Base-by-base conservation (phyloP, 2,113 vertebrate genomes). In the Notarius lentiginosus region DNA sequence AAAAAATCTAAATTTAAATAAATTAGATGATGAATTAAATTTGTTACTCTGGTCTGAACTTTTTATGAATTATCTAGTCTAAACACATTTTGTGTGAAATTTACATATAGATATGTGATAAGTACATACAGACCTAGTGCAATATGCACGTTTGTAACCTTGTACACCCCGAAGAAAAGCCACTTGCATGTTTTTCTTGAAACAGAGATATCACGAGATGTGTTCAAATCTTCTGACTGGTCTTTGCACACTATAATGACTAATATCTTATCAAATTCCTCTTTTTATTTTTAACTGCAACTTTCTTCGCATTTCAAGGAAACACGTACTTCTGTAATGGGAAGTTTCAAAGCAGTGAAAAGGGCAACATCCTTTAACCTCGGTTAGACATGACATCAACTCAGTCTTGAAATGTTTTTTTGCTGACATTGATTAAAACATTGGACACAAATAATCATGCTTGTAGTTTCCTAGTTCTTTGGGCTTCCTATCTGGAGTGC, bases 261-360 rank as follows among this genome's bases (percentile, higher is more conserved):
- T 41, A 24, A 58, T 47, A 82, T 7, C 22, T 72, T 5, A 17
- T 56, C 55, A 63, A 41, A 18, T 8, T 11, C 3, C 34, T 30
- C 11, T 72, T 49, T 22, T 0, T 22, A 22, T 20, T 47, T 73
- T 51, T 58, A 68, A 76, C 30, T 60, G 0, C 1, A 73, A 51
- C 47, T 60, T 53, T 89, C 34, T 58, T 89, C 7, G 15, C 30
- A 30, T 53, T 84, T 79, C 58, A 61, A 30, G 18, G n/a, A 70
- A 72, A 47, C 41, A 70, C 14, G 34, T 53, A 30, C 9, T 68
- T 79, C 24, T 30, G 10, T 58, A 89, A 86, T 27, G 27, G 73
- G 81, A 89, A 84, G 75, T 81, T 53, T 80, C 11, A 81, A 80
- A 86, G 12, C 8, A 65, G 66, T n/a, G 7, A 58, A 49, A 55